Conservation (phyloP, 2,888 invertebrate genomes). For the Drosophila barbarae region DNA sequence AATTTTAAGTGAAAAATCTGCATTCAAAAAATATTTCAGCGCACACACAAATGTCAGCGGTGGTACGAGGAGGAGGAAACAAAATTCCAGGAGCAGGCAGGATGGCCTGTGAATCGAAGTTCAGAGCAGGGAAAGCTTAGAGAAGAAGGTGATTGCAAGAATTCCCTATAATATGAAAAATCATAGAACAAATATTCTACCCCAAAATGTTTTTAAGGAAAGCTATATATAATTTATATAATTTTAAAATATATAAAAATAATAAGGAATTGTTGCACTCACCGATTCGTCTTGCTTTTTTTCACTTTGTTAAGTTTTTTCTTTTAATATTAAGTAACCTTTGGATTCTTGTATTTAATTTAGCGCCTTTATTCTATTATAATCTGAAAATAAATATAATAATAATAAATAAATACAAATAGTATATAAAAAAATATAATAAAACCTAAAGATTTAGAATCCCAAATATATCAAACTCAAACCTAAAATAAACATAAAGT, state of each 20-base stretch:
- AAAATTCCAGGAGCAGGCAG: slow-evolving; percentile 21
- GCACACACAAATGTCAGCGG: slow-evolving; percentile 51
- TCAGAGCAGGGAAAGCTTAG: not conserved
- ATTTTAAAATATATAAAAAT: not conserved
- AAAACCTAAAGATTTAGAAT: too few species aligned
- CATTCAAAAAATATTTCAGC: slow-evolving; percentile 71
- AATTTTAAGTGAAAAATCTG: slow-evolving; percentile 74
- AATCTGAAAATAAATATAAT: not conserved
- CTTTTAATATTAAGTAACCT: too few species aligned
- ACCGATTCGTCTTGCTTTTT: not conserved
- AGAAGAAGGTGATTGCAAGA: not conserved
- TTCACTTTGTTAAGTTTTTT: not conserved
- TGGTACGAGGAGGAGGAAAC: slow-evolving; percentile 16
- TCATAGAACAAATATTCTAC: too few species aligned
- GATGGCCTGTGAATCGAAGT: not conserved
- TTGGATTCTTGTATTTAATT: not conserved
- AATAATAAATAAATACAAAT: not conserved
- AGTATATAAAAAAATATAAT: too few species aligned
- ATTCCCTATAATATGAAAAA: not conserved
- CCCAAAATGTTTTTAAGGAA: too few species aligned
- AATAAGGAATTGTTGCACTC: not conserved
- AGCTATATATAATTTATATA: not conserved
- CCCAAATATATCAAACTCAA: too few species aligned
- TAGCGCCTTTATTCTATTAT: not conserved
- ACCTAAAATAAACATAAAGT: not conserved